Conservation (phyloP, 1,140 invertebrate genomes). For the Drosophila setifemur region DNA sequence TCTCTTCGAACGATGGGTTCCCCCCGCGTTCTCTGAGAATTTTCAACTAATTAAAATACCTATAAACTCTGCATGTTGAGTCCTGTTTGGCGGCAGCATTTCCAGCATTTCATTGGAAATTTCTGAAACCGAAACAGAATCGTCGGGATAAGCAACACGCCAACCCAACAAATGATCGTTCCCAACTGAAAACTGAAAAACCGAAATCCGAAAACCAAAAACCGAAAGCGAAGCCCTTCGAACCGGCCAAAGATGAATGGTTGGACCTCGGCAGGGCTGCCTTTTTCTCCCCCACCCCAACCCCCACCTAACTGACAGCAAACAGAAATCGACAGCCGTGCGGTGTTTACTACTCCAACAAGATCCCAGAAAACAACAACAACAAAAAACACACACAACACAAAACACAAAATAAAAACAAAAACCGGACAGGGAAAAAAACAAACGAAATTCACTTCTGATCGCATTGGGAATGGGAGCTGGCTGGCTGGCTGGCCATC, state of each 20-base stretch:
- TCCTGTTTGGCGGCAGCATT: constrained; percentile 62
- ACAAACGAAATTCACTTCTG: constrained; percentile 37
- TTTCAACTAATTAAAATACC: constrained; percentile 78
- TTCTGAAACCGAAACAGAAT: constrained; percentile 47
- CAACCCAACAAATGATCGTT: constrained; percentile 49
- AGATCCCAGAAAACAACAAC: constrained; percentile 48
- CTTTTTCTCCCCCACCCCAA: neutral
- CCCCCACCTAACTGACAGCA: constrained; percentile 57
- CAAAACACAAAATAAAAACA: constrained; percentile 34
- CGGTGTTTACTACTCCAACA: constrained; percentile 71
- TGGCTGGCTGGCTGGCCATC: constrained; percentile 55
- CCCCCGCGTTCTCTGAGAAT: constrained; percentile 19
- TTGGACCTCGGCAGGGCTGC: constrained; percentile 40
- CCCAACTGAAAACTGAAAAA: constrained; percentile 2
- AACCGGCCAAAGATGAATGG: constrained; percentile 78
- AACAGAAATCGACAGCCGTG: constrained; percentile 74
- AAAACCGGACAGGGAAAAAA: constrained; percentile 17
- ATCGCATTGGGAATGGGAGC: constrained; percentile 67
- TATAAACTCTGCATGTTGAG: constrained; percentile 67
- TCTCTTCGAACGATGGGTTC: constrained; percentile 10
- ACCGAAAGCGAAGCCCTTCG: constrained; percentile 47
- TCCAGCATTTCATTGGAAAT: constrained; percentile 73
- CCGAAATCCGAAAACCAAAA: constrained; percentile 14
- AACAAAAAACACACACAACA: constrained; percentile 14
- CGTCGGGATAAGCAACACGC: constrained; percentile 73